Evolutionary conservation across 2,113 vertebrate genomes (phyloP).

Genomic region (Setophaga kirtlandii): DNA sequence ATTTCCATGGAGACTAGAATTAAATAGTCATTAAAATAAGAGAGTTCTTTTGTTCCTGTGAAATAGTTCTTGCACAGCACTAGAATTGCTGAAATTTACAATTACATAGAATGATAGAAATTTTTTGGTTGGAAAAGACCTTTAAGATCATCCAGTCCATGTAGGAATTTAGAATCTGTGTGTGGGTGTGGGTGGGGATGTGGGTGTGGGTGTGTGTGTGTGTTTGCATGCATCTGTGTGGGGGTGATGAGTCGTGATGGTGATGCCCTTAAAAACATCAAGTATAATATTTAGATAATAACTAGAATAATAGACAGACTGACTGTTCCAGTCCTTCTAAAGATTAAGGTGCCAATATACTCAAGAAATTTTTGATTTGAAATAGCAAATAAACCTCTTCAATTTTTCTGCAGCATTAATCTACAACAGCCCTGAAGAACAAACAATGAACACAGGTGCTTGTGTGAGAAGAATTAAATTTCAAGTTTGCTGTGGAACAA

Average conservation of each 20-base stretch:
- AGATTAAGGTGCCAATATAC: background rate
- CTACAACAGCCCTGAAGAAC: background rate
- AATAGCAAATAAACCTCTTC: background rate
- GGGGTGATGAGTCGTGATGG: background rate
- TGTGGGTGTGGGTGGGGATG: background rate
- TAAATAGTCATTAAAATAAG: background rate
- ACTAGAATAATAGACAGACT: background rate
- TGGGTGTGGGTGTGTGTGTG: too few relatives aligned
- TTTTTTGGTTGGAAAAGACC: background rate
- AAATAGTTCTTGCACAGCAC: background rate
- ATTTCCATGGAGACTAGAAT: constrained; percentile 44
- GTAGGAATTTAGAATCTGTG: background rate
- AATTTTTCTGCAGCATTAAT: background rate
- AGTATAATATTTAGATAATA: background rate
- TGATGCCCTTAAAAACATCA: background rate
- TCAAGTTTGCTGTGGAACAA: background rate
- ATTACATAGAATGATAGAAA: background rate
- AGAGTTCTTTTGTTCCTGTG: background rate
- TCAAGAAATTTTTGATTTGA: background rate
- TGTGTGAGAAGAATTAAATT: background rate
- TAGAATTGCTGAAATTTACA: background rate
- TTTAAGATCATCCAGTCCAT: background rate
- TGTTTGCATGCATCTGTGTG: fast-evolving
- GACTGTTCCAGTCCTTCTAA: background rate
- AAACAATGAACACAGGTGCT: background rate